Evolutionary conservation across 35 echinoderm and acorn worm species (phyloP), one percentile per base, ranked within the genome.

Genomic region (Chiridota heheva): DNA sequence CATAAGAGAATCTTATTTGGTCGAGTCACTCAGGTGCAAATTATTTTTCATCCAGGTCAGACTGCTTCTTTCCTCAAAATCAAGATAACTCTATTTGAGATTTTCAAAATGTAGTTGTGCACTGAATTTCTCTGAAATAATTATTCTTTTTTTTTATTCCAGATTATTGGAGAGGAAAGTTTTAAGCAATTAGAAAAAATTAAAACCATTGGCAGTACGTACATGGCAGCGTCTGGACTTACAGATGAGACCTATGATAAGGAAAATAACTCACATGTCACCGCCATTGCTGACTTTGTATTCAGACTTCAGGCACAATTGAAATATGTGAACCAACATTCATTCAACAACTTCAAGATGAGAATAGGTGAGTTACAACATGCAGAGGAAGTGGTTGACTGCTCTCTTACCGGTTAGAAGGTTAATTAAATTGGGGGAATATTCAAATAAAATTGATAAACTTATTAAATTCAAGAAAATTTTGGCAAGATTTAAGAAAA

Each of bases 271-370:
- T 84, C 78, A 7, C 94, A 97, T 56, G 84, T 97, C 7, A 51
- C 66, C 40, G 94, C 89, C 37, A 61, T 97, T 24, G 94, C 94
- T 6, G 94, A 97, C 38, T 91, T 97, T 72, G 94, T 89, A 37
- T 97, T 97, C 75, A 61, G 82, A 13, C 62, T 97, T 34, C 86
- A 83, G 72, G 85, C 72, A 27, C 94, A 97, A 47, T 75, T 97
- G 0, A 84, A 91, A 80, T 88, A 88, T 59, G 88, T 91, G 65
- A 91, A 97, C 45, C 84, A 91, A 69, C 94, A 97, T 67, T 97
- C 94, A 41, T 97, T 97, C 81, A 97, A 97, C 61, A 97, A 81
- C 46, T 97, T 97, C 72, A 91, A 90, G 49, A 97, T 97, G 94
- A 87, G 89, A 82, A 87, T 97, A 37, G 94, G 94, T 97, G 34